phyloP scores from a whole-genome alignment of 2,797 vertebrate species.

The Propithecus perrieri region DNA sequence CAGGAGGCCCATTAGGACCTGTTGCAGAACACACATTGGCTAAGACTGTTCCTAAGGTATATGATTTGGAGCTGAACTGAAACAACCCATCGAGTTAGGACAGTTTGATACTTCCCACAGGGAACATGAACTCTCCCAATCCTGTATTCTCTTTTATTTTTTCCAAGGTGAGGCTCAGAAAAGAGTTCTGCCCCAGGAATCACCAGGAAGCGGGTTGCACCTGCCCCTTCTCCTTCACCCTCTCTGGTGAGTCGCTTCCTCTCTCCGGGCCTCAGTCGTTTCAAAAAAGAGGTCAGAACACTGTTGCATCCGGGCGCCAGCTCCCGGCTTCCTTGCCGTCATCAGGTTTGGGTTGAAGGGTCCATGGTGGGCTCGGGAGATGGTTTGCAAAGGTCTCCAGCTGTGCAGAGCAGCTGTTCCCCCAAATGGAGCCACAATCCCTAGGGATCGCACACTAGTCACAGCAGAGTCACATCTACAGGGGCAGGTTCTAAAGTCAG shows the following conservation, averaged over 20 bases:
- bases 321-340: not conserved
- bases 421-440: not conserved
- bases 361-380: not conserved
- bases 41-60: not conserved
- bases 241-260: not conserved
- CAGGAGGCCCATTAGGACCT: not conserved
- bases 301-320: not conserved
- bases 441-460: not conserved
- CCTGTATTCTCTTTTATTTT: not conserved
- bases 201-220: not conserved
- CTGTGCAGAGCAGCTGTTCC: not conserved
- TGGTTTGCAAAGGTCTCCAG: not conserved
- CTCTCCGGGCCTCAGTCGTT: not conserved
- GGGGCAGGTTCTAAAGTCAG: not conserved
- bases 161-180: not conserved
- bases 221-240: not conserved
- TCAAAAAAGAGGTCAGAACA: not conserved
- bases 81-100: not conserved
- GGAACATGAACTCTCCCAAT: not conserved
- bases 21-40: not conserved
- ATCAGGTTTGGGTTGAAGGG: not conserved
- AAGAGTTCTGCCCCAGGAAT: not conserved
- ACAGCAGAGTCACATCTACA: not conserved
- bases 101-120: not conserved
- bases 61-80: not conserved